Evolutionary conservation across 2,797 vertebrate species (phyloP).

Genomic region (Etheostoma perlongum): DNA sequence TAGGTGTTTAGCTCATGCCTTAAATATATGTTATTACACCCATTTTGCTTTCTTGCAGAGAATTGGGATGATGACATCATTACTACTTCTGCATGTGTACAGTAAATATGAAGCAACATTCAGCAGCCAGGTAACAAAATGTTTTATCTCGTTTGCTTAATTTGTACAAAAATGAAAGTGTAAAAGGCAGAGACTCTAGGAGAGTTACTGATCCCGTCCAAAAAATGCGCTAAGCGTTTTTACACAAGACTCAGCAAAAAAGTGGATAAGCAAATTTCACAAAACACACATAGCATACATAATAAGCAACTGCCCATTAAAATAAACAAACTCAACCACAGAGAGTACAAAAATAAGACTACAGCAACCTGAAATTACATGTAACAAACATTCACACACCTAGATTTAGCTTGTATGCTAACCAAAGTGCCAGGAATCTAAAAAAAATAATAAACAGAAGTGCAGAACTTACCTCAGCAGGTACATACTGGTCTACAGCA

Average conservation of each 20-base stretch:
- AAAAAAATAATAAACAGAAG: background rate
- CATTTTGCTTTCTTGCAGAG: background rate
- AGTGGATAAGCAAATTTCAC: background rate
- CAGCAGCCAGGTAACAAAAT: background rate
- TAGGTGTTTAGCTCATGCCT: background rate
- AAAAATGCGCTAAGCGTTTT: no score
- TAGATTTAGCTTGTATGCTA: background rate
- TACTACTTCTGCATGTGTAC: background rate
- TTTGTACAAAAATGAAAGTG: background rate
- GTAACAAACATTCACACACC: background rate
- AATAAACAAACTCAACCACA: background rate
- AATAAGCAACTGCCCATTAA: background rate
- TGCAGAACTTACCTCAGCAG: conserved; percentile 88
- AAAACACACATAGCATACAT: background rate
- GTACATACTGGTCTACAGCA: conserved; percentile 95
- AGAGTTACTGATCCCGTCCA: background rate
- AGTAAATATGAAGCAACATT: background rate
- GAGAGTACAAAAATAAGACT: background rate
- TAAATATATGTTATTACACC: no score
- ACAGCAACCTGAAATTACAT: background rate
- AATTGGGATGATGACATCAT: background rate
- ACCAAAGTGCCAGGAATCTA: background rate
- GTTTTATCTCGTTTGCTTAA: background rate
- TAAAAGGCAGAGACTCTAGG: background rate
- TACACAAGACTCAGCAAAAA: background rate